Evolutionary conservation across 2,113 vertebrate genomes (phyloP).

Genomic region (Aptenodytes patagonicus): DNA sequence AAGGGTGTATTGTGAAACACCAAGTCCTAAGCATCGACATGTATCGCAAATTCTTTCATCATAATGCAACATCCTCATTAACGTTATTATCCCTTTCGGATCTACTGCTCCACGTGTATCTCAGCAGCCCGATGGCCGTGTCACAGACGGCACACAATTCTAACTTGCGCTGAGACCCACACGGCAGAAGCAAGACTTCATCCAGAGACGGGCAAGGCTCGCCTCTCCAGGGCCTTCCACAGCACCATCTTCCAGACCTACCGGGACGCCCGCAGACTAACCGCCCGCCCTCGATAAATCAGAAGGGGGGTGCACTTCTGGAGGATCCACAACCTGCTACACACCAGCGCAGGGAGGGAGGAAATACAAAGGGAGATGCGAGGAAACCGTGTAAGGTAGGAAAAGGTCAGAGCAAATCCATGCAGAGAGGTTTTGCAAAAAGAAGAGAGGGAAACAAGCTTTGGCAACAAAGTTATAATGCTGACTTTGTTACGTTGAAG

Average conservation of each 20-base stretch:
- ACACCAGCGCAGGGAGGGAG: background rate
- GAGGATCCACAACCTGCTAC: background rate
- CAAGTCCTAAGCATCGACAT: accelerated
- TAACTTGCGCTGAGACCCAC: accelerated
- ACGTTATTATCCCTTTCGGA: background rate
- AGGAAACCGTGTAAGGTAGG: accelerated
- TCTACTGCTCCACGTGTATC: accelerated
- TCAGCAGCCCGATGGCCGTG: accelerated
- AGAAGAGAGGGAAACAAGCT: background rate
- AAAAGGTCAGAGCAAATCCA: background rate
- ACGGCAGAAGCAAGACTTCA: accelerated
- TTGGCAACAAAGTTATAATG: background rate
- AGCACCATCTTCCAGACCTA: background rate
- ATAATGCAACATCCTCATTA: accelerated
- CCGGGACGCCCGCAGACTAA: accelerated
- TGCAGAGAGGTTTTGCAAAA: background rate
- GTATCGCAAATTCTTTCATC: no score
- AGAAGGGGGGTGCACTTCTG: background rate
- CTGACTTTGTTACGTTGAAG: background rate
- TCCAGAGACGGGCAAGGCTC: background rate
- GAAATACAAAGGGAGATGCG: background rate
- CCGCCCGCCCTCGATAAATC: accelerated
- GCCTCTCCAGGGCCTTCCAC: background rate
- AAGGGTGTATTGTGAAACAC: background rate
- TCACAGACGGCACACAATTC: no score